These are phyloP conservation scores for Rhagonycha lutea DNA, from an alignment of 2,888 invertebrate genomes.

Conservation along the genomic window DNA sequence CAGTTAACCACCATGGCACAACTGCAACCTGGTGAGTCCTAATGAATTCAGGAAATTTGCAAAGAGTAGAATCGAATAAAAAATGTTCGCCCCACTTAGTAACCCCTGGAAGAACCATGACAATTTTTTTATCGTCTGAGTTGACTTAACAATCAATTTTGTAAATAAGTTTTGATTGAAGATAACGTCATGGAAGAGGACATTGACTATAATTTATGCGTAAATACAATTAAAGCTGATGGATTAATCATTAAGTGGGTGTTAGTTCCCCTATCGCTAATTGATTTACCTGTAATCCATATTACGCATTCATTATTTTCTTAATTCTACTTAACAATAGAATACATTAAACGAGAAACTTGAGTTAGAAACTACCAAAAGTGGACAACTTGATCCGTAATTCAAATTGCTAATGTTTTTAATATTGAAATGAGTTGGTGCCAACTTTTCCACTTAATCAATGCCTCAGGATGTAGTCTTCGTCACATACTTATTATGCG, in stretches of 20 bases:
- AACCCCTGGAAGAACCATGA: background rate
- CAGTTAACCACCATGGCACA: too few species aligned
- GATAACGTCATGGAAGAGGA: background rate
- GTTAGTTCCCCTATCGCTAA: background rate
- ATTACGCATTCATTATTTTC: background rate
- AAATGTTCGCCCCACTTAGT: too few species aligned
- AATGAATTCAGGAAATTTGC: too few species aligned
- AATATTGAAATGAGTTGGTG: background rate
- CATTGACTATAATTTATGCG: background rate
- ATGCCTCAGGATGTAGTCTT: slow-evolving; percentile 12
- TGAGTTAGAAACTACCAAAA: background rate
- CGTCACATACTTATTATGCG: slow-evolving; percentile 33
- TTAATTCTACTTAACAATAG: background rate
- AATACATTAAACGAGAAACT: background rate
- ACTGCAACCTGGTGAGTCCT: too few species aligned
- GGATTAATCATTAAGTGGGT: background rate
- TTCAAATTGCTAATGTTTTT: background rate
- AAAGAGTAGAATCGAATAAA: too few species aligned
- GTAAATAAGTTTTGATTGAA: background rate
- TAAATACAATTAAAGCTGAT: background rate
- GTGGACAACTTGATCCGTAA: background rate
- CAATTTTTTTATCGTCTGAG: background rate
- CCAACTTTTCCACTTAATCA: slow-evolving; percentile 32
- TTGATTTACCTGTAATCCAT: background rate
- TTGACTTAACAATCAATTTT: background rate